phyloP scores from a whole-genome alignment of 1,140 invertebrate genomes.

The Euura saliciscinereae region DNA sequence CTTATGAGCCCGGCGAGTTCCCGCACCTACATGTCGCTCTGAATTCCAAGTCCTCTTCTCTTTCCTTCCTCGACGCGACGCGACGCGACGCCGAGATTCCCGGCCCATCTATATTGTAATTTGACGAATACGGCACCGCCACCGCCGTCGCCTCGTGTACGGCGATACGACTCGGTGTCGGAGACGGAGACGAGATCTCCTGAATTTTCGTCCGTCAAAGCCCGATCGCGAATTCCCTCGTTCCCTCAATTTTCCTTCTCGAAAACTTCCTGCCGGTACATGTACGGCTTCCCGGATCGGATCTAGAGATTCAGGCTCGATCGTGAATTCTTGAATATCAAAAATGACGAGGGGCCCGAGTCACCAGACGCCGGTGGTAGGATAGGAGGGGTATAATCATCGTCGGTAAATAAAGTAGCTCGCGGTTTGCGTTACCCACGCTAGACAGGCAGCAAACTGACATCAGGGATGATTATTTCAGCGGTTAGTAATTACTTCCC shows the following conservation, averaged over 20 bases:
- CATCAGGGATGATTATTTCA: slow-evolving; percentile 39
- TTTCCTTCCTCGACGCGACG: not conserved
- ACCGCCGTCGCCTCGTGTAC: no score
- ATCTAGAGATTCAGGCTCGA: no score
- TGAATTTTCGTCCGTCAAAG: not conserved
- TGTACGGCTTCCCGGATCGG: no score
- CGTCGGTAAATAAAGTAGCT: no score
- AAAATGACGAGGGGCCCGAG: no score
- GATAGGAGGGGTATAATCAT: no score
- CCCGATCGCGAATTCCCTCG: not conserved
- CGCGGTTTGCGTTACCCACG: no score
- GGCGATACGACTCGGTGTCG: no score
- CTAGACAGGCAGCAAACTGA: not conserved
- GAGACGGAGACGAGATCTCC: not conserved
- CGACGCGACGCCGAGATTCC: not conserved
- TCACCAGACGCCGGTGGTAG: no score
- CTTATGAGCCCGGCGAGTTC: slow-evolving; percentile 8
- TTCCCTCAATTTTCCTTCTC: no score
- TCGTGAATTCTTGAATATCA: no score
- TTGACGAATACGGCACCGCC: not conserved
- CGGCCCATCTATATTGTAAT: not conserved
- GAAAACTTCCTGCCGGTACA: no score
- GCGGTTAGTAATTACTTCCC: slow-evolving; percentile 44
- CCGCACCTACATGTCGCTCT: slow-evolving; percentile 1
- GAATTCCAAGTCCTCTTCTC: not conserved